Evolutionary conservation across 1,140 invertebrate genomes (phyloP), one percentile per base, ranked within the genome.

Genomic region (Cyphomyrmex costatus): DNA sequence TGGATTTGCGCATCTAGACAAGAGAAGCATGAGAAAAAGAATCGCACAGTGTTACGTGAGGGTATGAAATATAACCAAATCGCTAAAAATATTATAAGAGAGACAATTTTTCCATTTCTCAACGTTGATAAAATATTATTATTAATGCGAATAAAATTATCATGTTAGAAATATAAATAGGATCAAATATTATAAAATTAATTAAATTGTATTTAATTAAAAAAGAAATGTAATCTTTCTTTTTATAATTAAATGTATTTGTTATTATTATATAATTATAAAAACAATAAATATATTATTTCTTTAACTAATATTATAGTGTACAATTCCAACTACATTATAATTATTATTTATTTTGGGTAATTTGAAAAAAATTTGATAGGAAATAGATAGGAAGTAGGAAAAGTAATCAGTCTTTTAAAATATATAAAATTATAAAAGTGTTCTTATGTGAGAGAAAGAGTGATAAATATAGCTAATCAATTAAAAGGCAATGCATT

Each of bases 401-500:
- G 10, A 42, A 42, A 42, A 42, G 30, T 12, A 77, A 46, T 3
- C 14, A 5, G 3, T 77, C 2, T 51, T 5, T 27, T 49, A 51
- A 33, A 68, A 68, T 10, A 53, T 5, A 30, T 0, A 36, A 14
- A 71, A 12, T 46, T 49, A 24, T 5, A 8, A 56, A 24, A 19
- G 1, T 21, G 1, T 19, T 19, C 6, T 16, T 8, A 0, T 8
- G n/a, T 56, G n/a, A 56, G 7, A 21, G 7, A 42, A 19, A 66
- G 63, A 42, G 30, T 14, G 21, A 10, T 16, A 63, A 70, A 56
- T 42, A 42, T 80, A 3, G n/a, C 24, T 70, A 6, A 0, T 71
- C n/a, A 92, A 1, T 87, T 87, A 89, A 91, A 91, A 91, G 89
- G 90, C 90, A 91, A 91, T 91, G 88, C 90, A 86, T 74, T 91